phyloP scores from a whole-genome alignment of 2,797 vertebrate species.

The Chelidonichthys spinosus region DNA sequence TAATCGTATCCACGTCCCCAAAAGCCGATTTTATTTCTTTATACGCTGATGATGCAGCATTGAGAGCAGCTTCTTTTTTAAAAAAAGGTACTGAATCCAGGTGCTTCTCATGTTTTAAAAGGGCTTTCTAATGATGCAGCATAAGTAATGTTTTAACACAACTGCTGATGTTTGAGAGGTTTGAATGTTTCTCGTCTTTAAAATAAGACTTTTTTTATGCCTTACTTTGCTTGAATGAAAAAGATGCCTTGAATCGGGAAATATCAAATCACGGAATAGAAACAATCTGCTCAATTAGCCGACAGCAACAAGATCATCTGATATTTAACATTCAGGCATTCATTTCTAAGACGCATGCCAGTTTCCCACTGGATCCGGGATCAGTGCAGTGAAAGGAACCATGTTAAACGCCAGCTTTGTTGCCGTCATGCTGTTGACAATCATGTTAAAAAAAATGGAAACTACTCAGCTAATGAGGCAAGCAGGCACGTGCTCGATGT shows the following conservation, averaged over 20 bases:
- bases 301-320: not conserved
- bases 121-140: too few species aligned
- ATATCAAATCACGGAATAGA: not conserved
- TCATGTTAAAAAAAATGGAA: conserved; percentile 17
- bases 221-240: not conserved
- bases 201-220: too few species aligned
- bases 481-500: not conserved
- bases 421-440: not conserved
- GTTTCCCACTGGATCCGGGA: not conserved
- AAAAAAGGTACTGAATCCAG: too few species aligned
- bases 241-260: not conserved
- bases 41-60: too few species aligned
- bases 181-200: too few species aligned
- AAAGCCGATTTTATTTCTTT: too few species aligned
- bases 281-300: not conserved
- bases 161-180: too few species aligned
- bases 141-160: too few species aligned
- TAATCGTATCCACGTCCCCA: too few species aligned
- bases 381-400: not conserved
- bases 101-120: too few species aligned
- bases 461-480: not conserved
- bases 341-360: not conserved
- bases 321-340: not conserved
- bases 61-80: too few species aligned
- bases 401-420: not conserved